Base-by-base conservation (phyloP, 2,113 vertebrate species). In the Mustelus asterias region DNA sequence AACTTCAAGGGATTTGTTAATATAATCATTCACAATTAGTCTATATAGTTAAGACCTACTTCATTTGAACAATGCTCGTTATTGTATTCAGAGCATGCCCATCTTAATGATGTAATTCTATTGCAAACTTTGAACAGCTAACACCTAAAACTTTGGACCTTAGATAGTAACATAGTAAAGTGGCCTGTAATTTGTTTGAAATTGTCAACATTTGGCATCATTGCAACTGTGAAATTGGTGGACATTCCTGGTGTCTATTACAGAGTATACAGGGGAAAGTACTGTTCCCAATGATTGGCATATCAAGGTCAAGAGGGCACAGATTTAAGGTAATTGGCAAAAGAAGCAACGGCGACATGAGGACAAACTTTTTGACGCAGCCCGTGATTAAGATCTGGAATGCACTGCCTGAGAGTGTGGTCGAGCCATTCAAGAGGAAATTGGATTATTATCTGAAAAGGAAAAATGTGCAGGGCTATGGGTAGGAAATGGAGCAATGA, bases 91-190 rank as follows among this genome's bases (percentile, higher is more conserved):
- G 11, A 63, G 3, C 2, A 60, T 90, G 24, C 22, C 11, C 44
- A 58, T 60, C 88, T 16, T 60, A 65, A n/a, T 65, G 89, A 54
- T 29, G 48, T 58, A 14, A 13, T 58, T 89, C 86, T 60, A 3
- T 48, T 29, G 86, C 86, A 60, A 89, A 60, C 89, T 65, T 92
- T 92, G 89, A 92, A 65, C 54, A 90, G 88, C 85, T 90, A 90
- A 37, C 89, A 20, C 60, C 89, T 33, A 92, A 20, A 20, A 16
- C 60, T 92, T n/a, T 92, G 89, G 89, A 92, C 33, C 54, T 92
- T 92, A 7, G 54, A 90, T 90, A 63, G 54, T 90, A 33, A 90
- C 13, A 20, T 90, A 14, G 13, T 16, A 90, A 65, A 63, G 16
- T 76, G 70, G 26, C 70, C 70, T 76, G 8, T 76, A 76, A 76